Conservation (phyloP, 2,888 invertebrate genomes). For the Drosophila emarginata region DNA sequence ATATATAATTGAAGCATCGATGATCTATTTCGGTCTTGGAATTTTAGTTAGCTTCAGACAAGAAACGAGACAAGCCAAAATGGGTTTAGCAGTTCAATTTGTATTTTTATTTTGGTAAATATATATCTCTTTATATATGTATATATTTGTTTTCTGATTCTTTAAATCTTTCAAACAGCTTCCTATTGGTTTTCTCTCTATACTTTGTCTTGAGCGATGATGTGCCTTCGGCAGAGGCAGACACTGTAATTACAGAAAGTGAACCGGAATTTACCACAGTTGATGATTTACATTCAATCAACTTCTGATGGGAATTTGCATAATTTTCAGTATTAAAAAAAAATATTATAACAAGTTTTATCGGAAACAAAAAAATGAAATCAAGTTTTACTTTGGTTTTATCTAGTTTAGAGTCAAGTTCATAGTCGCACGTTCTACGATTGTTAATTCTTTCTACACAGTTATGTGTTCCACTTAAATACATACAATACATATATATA, state of each 20-base stretch:
- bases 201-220: conserved; percentile 23
- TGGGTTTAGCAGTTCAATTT: not conserved
- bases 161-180: not conserved
- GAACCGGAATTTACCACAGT: conserved; percentile 28
- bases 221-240: conserved; percentile 39
- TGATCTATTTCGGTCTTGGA: not conserved
- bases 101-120: conserved; percentile 25
- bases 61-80: not conserved
- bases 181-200: conserved; percentile 16
- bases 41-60: not conserved
- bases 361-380: not conserved
- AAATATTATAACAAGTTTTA: conserved; percentile 8
- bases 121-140: not conserved
- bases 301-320: not conserved
- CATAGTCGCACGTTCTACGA: conserved; percentile 20
- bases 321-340: too few relatives aligned
- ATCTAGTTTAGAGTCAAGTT: conserved; percentile 29
- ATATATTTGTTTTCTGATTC: not conserved
- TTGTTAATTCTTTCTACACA: not conserved
- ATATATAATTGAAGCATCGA: not conserved
- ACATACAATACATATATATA: not conserved
- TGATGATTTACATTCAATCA: conserved; percentile 26
- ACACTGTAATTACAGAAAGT: conserved; percentile 31
- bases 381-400: not conserved
- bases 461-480: not conserved